These are phyloP conservation scores for Enteromius mattozi DNA, from an alignment of 2,797 vertebrate species.

Conservation along the genomic window DNA sequence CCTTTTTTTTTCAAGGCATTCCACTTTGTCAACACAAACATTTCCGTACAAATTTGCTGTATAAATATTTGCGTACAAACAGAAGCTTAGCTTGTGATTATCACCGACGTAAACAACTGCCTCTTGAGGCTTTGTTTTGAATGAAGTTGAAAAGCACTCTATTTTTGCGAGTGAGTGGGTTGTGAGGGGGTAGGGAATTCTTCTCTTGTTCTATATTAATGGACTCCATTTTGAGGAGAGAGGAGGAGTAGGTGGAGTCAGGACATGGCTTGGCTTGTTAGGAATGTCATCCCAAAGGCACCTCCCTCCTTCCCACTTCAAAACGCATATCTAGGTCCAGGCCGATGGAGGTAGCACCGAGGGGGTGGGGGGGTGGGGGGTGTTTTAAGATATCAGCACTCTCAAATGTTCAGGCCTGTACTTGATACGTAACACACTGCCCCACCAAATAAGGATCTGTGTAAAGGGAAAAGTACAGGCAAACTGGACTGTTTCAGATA, in stretches of 20 bases:
- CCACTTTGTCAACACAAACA: not conserved
- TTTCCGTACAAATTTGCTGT: not conserved
- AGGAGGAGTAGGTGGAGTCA: slow-evolving; percentile 54
- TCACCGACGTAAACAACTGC: slow-evolving; percentile 6
- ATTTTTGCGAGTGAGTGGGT: slow-evolving; percentile 24
- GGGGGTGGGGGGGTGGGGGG: slow-evolving; percentile 33
- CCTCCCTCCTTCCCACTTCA: slow-evolving; percentile 51
- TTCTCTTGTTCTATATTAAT: slow-evolving; percentile 62
- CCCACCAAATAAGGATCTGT: slow-evolving; percentile 57
- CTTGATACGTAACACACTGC: slow-evolving; percentile 65
- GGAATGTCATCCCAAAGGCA: slow-evolving; percentile 65
- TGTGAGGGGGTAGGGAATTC: slow-evolving; percentile 61
- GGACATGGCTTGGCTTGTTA: slow-evolving; percentile 74
- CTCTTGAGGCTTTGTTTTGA: slow-evolving; percentile 44
- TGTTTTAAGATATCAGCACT: slow-evolving; percentile 57
- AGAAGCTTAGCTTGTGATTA: not conserved
- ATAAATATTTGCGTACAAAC: slow-evolving; percentile 14
- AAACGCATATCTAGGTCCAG: slow-evolving; percentile 45
- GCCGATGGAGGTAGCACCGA: slow-evolving; percentile 46
- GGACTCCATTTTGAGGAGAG: slow-evolving; percentile 58
- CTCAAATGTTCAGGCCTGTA: slow-evolving; percentile 66
- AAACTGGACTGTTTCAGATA: slow-evolving; percentile 2
- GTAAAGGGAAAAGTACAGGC: slow-evolving; percentile 29
- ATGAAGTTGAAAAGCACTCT: slow-evolving; percentile 29
- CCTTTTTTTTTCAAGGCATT: not conserved